These are phyloP conservation scores for Monochamus saltuarius DNA, from an alignment of 1,140 invertebrate species.

Conservation along the genomic window DNA sequence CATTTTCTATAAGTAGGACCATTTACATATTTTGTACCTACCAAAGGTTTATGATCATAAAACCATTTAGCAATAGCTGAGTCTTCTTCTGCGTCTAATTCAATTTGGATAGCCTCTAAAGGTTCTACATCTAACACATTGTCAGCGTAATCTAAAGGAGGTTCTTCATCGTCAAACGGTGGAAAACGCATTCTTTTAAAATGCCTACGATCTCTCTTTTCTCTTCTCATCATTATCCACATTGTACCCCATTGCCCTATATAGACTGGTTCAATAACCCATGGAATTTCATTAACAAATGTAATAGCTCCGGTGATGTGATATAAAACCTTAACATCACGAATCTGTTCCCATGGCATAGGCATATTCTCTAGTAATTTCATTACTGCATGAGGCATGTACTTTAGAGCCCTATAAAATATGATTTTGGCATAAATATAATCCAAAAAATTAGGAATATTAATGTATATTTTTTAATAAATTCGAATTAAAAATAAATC, in stretches of 20 bases:
- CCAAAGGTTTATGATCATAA: constrained; percentile 96
- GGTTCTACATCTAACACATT: constrained; percentile 99
- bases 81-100: constrained; percentile 96
- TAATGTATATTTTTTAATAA: too few species aligned
- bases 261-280: constrained; percentile 99
- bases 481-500: too few species aligned
- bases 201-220: constrained; percentile 97
- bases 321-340: constrained; percentile 96
- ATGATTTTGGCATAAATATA: constrained; percentile 10
- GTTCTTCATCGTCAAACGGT: constrained; percentile 99
- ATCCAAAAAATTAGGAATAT: neutral
- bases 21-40: constrained; percentile 93
- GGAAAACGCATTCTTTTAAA: constrained; percentile 99
- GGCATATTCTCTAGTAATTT: constrained; percentile 99
- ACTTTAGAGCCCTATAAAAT: constrained; percentile 83
- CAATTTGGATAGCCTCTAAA: constrained; percentile 98
- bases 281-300: constrained; percentile 99
- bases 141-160: constrained; percentile 98
- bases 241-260: constrained; percentile 99
- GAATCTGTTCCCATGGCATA: constrained; percentile 99
- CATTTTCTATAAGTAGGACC: constrained; percentile 95
- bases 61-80: constrained; percentile 91
- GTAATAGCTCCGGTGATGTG: constrained; percentile 99
- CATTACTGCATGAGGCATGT: constrained; percentile 99
- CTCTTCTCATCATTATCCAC: constrained; percentile 99